Base-by-base conservation (phyloP, 2,888 invertebrate genomes). In the Drosophila diplacantha region DNA sequence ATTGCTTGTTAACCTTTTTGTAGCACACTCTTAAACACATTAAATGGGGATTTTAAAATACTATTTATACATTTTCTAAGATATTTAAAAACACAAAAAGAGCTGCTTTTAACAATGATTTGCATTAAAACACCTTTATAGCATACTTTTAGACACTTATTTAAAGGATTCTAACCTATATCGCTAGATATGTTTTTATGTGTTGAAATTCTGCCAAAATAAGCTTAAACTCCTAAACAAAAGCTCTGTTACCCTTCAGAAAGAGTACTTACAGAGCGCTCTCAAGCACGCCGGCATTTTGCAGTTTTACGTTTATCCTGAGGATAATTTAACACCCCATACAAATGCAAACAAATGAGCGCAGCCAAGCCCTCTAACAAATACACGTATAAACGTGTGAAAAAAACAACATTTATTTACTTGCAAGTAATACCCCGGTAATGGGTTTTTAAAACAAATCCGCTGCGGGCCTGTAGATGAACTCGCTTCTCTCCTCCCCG, bases 381-480 rank as follows among this genome's bases (percentile, higher is more conserved):
- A 46, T 20, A 31, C 26, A 35, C 39, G 50, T 47, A 24, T 24
- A 64, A 63, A 58, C 37, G 54, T 32, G 29, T 41, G 55, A 50
- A 24, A 53, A 72, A 64, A 59, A 69, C 56, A 71, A 65, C 73
- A 78, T 74, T 81, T 83, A 83, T 80, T 80, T 80, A 79, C 80
- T 80, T 79, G 75, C 69, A 71, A 80, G 81, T 80, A 80, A 83
- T 81, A 78, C 82, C 75, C 69, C 74, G 79, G 80, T 80, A 80
- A 80, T 80, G 80, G 80, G 81, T 81, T 80, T 80, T 80, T 83
- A 83, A 80, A 83, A 69, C 83, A 80, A 80, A 80, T 80, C 82
- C 80, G 74, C 82, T 75, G 70, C 79, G 83, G 80, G 81, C 83
- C 74, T 71, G 73, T 69, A 80, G 72, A 77, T 78, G 75, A 70